phyloP scores from a whole-genome alignment of 2,797 vertebrate genomes.

The Enteromius paludinosus region DNA sequence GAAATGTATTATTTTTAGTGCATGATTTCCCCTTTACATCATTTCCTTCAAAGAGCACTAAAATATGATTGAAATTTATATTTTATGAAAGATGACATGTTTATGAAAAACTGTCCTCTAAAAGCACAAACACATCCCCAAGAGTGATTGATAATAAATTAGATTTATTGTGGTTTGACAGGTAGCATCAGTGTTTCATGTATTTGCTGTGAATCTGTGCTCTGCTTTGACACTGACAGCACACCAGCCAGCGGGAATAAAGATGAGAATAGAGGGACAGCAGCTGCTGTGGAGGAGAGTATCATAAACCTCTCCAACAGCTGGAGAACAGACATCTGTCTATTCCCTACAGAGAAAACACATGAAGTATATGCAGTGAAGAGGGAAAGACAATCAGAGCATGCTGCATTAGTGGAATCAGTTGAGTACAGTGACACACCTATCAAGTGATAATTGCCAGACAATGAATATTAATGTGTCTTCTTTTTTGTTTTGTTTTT shows the following conservation, averaged over 20 bases:
- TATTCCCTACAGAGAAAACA: constrained; percentile 12
- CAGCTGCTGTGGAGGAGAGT: not conserved
- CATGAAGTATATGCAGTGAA: constrained; percentile 6
- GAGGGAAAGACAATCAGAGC: constrained; percentile 13
- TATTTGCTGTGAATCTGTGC: not conserved
- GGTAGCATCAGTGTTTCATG: not conserved
- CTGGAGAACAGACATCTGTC: constrained; percentile 29
- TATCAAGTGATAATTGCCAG: not conserved
- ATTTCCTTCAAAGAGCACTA: no score
- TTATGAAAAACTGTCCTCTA: no score
- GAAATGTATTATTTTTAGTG: no score
- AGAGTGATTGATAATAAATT: no score
- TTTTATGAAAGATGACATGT: no score
- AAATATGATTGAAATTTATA: no score
- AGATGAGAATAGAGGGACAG: constrained; percentile 23
- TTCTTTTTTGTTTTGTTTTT: no score
- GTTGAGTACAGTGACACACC: not conserved
- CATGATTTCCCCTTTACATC: no score
- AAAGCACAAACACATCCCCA: no score
- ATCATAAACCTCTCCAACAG: constrained; percentile 28
- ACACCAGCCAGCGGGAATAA: constrained; percentile 9
- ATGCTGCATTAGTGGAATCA: not conserved
- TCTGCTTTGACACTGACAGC: constrained; percentile 22
- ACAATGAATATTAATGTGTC: not conserved
- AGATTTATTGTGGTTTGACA: no score